Base-by-base conservation (phyloP, 2,797 vertebrate genomes). In the Pempheris klunzingeri region DNA sequence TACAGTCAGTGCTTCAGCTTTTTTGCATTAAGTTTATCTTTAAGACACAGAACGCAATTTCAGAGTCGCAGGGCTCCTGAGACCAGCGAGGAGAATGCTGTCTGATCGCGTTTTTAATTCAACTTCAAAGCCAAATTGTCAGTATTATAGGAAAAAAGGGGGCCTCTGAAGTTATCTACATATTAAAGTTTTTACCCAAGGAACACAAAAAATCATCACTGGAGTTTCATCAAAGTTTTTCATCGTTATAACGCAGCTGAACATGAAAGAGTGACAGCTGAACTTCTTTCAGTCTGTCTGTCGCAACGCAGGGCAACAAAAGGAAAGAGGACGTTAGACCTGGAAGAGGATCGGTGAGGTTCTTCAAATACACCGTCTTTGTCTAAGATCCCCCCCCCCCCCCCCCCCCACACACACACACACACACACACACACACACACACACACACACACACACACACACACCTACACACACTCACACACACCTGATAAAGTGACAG, bases 11-110 rank as follows among this genome's bases (percentile, higher is more conserved):
- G 80, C 86, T 76, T 83, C 63, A 69, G 84, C 74, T 61, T 84
- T 84, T 87, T 87, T 92, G 84, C 77, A 92, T 90, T 92, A 91
- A 84, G 89, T 93, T 93, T 94, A 94, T 93, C 91, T 93, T 92
- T 91, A 91, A 90, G 84, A 91, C 91, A 91, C 92, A 90, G 86
- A 90, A 88, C 67, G 62, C 87, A 92, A 92, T 93, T 92, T 92
- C 82, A 82, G 76, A 90, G 84, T 79, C 80, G 85, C 62, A 59
- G 63, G 74, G 86, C 89, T 91, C 90, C 90, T 80, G 87, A 92
- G 87, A 92, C 85, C 80, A 84, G 87, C 66, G 11, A 83, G 54
- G 74, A 90, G 82, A 88, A 88, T 78, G 61, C 87, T 81, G 83
- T 91, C 86, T 91, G 90, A 92, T 92, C 58, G 50, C 74, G 80